A percentile compares a stretch with the other conserved stretches of the same genome.
Evolutionary conservation across 1,140 invertebrate genomes (phyloP).

Genomic region (Drosophila parvula): DNA sequence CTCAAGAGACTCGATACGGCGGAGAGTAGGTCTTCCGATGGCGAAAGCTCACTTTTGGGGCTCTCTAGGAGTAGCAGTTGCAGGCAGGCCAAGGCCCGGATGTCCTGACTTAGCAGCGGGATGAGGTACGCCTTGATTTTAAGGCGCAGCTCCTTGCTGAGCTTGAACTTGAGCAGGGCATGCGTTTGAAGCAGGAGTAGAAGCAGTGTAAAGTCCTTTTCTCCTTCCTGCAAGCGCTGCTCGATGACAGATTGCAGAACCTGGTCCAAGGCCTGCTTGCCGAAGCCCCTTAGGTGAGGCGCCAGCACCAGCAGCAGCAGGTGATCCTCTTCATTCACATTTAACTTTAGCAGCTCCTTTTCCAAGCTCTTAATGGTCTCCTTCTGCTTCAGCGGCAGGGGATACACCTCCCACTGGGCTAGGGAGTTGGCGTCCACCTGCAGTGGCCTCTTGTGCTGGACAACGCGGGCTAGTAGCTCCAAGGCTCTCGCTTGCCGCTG

Average conservation of each 20-base stretch:
- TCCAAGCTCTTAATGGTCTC: constrained; percentile 45
- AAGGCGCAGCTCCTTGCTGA: constrained; percentile 12
- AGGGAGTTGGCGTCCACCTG: constrained; percentile 86
- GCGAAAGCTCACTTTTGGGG: constrained; percentile 15
- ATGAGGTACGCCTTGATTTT: constrained; percentile 20
- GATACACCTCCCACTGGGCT: constrained; percentile 87
- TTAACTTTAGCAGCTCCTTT: constrained; percentile 33
- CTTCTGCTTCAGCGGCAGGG: constrained; percentile 85
- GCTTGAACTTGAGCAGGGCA: constrained; percentile 54
- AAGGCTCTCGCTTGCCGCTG: constrained; percentile 86
- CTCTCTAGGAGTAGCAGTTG: constrained; percentile 48
- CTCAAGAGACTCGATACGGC: constrained; percentile 38
- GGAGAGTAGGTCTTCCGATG: not conserved
- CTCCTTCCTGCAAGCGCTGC: constrained; percentile 5
- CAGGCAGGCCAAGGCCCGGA: constrained; percentile 54
- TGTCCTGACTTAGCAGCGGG: constrained; percentile 20
- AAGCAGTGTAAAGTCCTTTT: constrained; percentile 31
- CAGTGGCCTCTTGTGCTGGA: constrained; percentile 88
- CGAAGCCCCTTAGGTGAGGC: constrained; percentile 66
- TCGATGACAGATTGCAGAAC: constrained; percentile 39
- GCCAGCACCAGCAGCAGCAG: constrained; percentile 55
- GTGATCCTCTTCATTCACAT: constrained; percentile 41
- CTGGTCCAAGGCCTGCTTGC: constrained; percentile 45
- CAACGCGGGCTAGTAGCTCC: constrained; percentile 88
- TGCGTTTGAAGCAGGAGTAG: constrained; percentile 66